Evolutionary conservation across 2,113 vertebrate genomes (phyloP).

Genomic region (Morone saxatilis): DNA sequence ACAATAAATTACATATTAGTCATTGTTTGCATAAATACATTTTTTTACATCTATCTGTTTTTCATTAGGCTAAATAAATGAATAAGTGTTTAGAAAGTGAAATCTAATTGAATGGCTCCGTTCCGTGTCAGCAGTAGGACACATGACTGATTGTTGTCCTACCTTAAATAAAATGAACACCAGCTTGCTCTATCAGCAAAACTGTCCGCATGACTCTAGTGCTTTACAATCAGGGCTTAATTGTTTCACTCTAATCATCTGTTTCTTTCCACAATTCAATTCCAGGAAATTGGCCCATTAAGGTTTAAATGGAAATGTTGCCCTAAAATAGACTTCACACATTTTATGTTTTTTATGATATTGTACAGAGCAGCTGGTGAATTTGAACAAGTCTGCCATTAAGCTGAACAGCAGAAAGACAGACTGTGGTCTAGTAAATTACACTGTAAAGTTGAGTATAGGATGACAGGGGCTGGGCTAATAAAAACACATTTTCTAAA

Average conservation of each 20-base stretch:
- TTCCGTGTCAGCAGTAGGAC: not conserved
- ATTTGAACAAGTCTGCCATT: not conserved
- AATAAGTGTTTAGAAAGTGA: not conserved
- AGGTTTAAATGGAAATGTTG: not conserved
- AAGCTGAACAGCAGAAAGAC: not conserved
- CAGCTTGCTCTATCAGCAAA: not conserved
- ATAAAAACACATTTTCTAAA: not conserved
- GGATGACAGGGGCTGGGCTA: not conserved
- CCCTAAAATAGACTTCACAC: not conserved
- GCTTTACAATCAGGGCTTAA: not conserved
- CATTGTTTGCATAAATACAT: too few relatives aligned
- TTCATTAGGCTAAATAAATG: not conserved
- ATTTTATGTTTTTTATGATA: not conserved
- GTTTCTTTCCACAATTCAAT: constrained; percentile 12
- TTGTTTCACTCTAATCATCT: not conserved
- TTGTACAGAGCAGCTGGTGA: not conserved
- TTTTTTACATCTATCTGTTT: too few relatives aligned
- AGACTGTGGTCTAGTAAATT: not conserved
- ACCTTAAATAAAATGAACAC: not conserved
- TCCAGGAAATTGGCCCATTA: constrained; percentile 16
- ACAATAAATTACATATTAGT: too few relatives aligned
- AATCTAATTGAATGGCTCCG: not conserved
- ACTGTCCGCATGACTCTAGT: not conserved
- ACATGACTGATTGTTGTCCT: not conserved
- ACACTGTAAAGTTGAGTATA: not conserved